Conservation (phyloP, 2,888 invertebrate species). For the Drosophila histrio region DNA sequence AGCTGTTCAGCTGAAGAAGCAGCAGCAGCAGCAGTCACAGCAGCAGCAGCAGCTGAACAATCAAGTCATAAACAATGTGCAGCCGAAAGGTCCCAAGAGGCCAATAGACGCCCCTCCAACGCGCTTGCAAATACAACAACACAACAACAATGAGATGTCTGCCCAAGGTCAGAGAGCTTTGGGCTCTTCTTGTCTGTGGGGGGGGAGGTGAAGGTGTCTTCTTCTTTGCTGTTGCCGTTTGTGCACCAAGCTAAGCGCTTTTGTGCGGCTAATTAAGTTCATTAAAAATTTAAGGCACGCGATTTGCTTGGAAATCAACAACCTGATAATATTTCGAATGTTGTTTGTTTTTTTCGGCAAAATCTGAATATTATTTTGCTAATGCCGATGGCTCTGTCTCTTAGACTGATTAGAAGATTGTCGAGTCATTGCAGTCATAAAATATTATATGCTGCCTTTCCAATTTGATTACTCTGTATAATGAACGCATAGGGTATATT, state of each 20-base stretch:
- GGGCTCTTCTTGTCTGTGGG: constrained; percentile 41
- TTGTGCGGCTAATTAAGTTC: constrained; percentile 68
- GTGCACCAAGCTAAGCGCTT: constrained; percentile 39
- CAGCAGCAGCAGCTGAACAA: constrained; percentile 61
- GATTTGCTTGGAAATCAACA: constrained; percentile 61
- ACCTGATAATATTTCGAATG: constrained; percentile 61
- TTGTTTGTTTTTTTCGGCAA: constrained; percentile 52
- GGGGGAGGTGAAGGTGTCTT: neutral
- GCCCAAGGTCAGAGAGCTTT: constrained; percentile 49
- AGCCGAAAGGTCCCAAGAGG: constrained; percentile 62
- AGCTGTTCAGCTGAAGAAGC: constrained; percentile 24
- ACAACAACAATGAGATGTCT: constrained; percentile 28
- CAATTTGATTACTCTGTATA: constrained; percentile 47
- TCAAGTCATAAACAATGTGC: constrained; percentile 78
- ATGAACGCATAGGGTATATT: neutral
- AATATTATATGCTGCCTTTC: constrained; percentile 60
- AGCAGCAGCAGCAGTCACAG: constrained; percentile 5
- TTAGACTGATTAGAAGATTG: constrained; percentile 66
- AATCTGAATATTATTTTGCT: constrained; percentile 53
- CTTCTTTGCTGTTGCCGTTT: constrained; percentile 12
- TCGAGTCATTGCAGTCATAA: constrained; percentile 58
- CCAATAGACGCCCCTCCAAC: constrained; percentile 46
- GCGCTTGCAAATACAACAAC: constrained; percentile 42
- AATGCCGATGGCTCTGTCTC: constrained; percentile 38
- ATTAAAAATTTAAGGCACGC: constrained; percentile 72